Conservation (phyloP, 92 coral and sea anemone genomes). For the Epizoanthus illoricatus region DNA sequence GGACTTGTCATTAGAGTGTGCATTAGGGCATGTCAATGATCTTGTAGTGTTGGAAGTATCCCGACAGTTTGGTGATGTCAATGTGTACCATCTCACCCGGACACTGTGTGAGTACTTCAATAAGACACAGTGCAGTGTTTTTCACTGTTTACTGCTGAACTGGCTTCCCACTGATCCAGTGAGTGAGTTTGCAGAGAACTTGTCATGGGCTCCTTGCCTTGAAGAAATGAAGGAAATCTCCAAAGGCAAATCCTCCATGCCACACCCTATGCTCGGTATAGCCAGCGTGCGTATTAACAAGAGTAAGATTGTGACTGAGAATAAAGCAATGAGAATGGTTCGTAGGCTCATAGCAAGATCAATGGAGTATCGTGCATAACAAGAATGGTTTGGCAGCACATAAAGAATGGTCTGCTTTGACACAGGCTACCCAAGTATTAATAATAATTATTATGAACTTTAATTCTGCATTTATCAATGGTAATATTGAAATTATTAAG, state of each 20-base stretch:
- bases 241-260: neutral
- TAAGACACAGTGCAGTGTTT: neutral
- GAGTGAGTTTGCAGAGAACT: constrained; percentile 21
- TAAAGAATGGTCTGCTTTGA: no score
- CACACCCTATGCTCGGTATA: neutral
- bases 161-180: neutral
- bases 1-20: constrained; percentile 17
- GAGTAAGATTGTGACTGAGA: neutral
- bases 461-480: no score
- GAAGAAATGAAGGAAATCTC: constrained; percentile 24
- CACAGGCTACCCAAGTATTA: no score
- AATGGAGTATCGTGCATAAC: no score
- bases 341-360: constrained; percentile 29
- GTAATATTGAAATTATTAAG: no score
- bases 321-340: constrained; percentile 12
- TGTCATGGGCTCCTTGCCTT: constrained; percentile 24
- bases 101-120: neutral
- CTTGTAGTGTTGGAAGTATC: constrained; percentile 11
- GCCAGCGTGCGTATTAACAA: neutral
- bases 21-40: constrained; percentile 23
- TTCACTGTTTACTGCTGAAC: neutral
- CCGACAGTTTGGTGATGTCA: constrained; percentile 17
- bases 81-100: constrained; percentile 6
- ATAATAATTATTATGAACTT: no score
- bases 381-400: no score